A percentile compares a stretch with the other conserved stretches of the same genome.
Conservation (phyloP, 2,888 invertebrate species). For the Sturmia bella region DNA sequence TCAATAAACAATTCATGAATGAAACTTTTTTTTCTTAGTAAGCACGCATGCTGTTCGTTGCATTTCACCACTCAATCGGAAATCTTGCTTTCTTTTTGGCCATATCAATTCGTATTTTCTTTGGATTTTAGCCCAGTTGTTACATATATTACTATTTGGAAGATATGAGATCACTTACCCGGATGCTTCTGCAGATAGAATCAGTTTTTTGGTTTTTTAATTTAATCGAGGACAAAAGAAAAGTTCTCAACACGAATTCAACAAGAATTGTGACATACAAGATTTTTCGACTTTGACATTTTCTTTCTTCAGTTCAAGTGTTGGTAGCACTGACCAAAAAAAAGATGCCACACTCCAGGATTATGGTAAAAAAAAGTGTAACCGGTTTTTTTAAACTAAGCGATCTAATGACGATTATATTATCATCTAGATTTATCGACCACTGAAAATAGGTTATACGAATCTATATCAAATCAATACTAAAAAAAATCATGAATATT, state of each 20-base stretch:
- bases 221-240: slow-evolving; percentile 68
- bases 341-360: slow-evolving; percentile 25
- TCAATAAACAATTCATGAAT: neutral
- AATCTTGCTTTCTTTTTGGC: slow-evolving; percentile 49
- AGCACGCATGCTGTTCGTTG: slow-evolving; percentile 18
- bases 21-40: slow-evolving; percentile 19
- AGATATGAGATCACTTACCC: slow-evolving; percentile 69
- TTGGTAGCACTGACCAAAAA: slow-evolving; percentile 31
- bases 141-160: neutral
- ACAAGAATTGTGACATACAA: slow-evolving; percentile 74
- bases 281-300: slow-evolving; percentile 64
- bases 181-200: slow-evolving; percentile 73
- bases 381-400: too few relatives aligned
- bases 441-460: too few relatives aligned
- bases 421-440: too few relatives aligned
- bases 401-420: too few relatives aligned
- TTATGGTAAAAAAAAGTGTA: too few relatives aligned
- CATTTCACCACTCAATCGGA: slow-evolving; percentile 47
- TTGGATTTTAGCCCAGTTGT: neutral
- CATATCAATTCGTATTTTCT: slow-evolving; percentile 43
- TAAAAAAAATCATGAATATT: too few relatives aligned
- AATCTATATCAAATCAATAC: too few relatives aligned
- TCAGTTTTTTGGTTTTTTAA: slow-evolving; percentile 71
- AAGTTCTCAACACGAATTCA: slow-evolving; percentile 74
- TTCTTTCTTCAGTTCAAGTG: slow-evolving; percentile 6